Percentiles rank a stretch among this genome's conserved stretches.
Conservation (phyloP, 2,113 vertebrate species). For the Platichthys flesus region DNA sequence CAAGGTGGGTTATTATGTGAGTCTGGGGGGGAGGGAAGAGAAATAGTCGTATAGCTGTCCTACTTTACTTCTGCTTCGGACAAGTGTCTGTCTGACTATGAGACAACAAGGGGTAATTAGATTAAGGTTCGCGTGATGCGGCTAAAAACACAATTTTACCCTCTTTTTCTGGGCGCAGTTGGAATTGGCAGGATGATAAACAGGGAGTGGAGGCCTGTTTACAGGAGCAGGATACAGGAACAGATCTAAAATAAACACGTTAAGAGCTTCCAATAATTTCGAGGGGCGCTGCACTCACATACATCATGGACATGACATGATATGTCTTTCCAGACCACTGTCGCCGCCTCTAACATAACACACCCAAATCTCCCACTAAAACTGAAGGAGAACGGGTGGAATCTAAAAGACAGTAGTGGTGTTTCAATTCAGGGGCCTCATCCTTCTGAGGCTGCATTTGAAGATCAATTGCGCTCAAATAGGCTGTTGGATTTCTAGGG, state of each 20-base stretch:
- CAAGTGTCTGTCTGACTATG: not conserved
- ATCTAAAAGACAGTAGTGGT: not conserved
- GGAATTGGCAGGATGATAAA: not conserved
- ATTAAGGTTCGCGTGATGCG: not conserved
- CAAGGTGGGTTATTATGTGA: slow-evolving; percentile 39
- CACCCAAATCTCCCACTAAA: too few relatives aligned
- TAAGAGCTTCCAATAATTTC: not conserved
- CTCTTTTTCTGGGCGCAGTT: not conserved
- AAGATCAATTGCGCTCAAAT: too few relatives aligned
- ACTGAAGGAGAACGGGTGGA: too few relatives aligned
- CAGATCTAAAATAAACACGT: not conserved
- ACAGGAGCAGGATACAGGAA: not conserved
- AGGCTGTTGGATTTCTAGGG: too few relatives aligned
- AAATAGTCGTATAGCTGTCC: slow-evolving; percentile 20
- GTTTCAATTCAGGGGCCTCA: not conserved
- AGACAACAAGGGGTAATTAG: not conserved
- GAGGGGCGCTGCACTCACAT: too few relatives aligned
- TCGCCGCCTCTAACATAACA: too few relatives aligned
- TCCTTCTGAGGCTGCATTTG: too few relatives aligned
- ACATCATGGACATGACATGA: too few relatives aligned
- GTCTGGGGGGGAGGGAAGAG: slow-evolving; percentile 21
- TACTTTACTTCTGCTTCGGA: slow-evolving; percentile 21
- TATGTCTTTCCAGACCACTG: too few relatives aligned
- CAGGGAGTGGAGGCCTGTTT: not conserved
- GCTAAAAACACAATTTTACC: slow-evolving; percentile 11